Evolutionary conservation across 2,888 invertebrate species (phyloP), one percentile per base, ranked within the genome.

Genomic region (Leistus spinibarbis): DNA sequence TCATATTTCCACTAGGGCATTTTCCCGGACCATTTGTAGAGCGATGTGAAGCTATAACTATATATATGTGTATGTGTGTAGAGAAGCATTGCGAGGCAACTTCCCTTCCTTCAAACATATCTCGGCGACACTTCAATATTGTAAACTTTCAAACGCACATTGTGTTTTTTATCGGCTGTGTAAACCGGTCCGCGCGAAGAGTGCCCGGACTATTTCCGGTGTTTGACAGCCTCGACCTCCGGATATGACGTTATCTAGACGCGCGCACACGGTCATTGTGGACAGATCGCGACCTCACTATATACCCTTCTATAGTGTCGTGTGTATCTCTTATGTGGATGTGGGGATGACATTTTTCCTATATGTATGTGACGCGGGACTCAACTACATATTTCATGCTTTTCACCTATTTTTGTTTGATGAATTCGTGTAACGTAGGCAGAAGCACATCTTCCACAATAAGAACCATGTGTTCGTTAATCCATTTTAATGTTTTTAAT

Each of bases 191-290:
- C 66, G 57, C 54, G 27, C 65, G 40, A 64, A 65, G 67, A 79
- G 80, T 81, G 81, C 81, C 82, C 81, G 82, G 83, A 84, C 84
- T 84, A 84, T 84, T 84, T 85, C 85, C 85, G 84, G 82, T 82
- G 79, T 84, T 84, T 84, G 84, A 84, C 84, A 84, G 83, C 82
- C 68, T 83, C 84, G 83, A 84, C 84, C 84, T 83, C 83, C 83
- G 84, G 85, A 84, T 83, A 82, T 83, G 83, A 84, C 84, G 82
- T 84, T 84, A 84, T 85, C 84, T 83, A 79, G 80, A 81, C 81
- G 80, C 78, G 40, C 40, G 40, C 40, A 40, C 40, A 40, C 40
- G 80, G 79, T 81, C 82, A 81, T 82, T 83, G 78, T 78, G 60
- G 16, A 60, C 60, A 60, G 60, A 22, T 79, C 79, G 79, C 79